Evolutionary conservation across 2,888 invertebrate species (phyloP).

Genomic region (Cephonodes hylas): DNA sequence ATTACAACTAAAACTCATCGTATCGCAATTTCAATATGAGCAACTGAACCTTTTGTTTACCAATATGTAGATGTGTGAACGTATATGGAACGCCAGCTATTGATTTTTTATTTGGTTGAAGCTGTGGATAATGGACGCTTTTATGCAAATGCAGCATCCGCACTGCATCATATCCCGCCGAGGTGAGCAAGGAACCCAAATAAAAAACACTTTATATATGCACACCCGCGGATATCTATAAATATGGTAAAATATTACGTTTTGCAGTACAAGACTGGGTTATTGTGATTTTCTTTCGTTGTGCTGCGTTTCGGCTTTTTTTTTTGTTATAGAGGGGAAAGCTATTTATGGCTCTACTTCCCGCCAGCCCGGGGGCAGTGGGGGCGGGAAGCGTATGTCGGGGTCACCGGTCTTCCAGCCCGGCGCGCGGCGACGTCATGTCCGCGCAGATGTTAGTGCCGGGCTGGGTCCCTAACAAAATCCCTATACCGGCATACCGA

Average conservation of each 20-base stretch:
- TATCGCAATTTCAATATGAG: conserved; percentile 16
- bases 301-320: too few species aligned
- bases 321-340: too few species aligned
- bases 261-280: neutral
- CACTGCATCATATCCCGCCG: conserved; percentile 66
- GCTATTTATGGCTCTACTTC: too few species aligned
- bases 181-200: conserved; percentile 41
- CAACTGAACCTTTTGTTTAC: conserved; percentile 10
- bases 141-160: conserved; percentile 77
- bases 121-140: conserved; percentile 74
- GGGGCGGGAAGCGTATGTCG: too few species aligned
- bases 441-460: too few species aligned
- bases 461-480: too few species aligned
- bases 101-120: conserved; percentile 74
- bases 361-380: too few species aligned
- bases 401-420: too few species aligned
- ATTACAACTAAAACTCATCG: neutral
- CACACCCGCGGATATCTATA: neutral
- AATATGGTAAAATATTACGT: neutral
- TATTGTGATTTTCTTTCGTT: too few species aligned
- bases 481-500: too few species aligned
- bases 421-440: too few species aligned
- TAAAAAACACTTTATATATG: conserved; percentile 22
- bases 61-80: neutral
- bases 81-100: conserved; percentile 45